Evolutionary conservation across 2,888 invertebrate species (phyloP).

Genomic region (Trichogramma evanescens): DNA sequence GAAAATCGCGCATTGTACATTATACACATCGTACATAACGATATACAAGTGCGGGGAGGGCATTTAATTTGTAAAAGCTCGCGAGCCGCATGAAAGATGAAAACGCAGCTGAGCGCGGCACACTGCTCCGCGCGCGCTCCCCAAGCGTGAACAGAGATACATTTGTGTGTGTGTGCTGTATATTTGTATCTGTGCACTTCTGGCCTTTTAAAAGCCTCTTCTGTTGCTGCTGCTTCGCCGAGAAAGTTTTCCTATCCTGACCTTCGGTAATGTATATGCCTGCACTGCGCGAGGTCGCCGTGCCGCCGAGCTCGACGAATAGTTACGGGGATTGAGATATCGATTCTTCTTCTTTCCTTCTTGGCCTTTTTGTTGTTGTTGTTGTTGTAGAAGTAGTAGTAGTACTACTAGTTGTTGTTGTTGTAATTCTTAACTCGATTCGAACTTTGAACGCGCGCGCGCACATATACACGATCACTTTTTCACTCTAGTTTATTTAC

Average conservation of each 20-base stretch:
- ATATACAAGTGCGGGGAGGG: not conserved
- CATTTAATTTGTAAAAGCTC: conserved; percentile 13
- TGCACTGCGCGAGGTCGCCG: too few species aligned
- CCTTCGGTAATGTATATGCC: too few species aligned
- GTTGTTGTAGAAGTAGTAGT: too few species aligned
- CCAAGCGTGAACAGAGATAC: not conserved
- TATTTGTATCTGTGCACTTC: conserved; percentile 6
- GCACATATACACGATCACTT: conserved; percentile 13
- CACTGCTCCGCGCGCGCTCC: too few species aligned
- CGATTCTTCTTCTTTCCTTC: not conserved
- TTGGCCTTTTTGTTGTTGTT: not conserved
- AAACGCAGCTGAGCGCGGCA: conserved; percentile 10
- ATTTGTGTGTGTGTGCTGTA: not conserved
- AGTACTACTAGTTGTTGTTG: not conserved
- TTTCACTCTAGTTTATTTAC: conserved; percentile 9
- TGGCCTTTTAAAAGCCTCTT: conserved; percentile 17
- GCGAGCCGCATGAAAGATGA: conserved; percentile 5
- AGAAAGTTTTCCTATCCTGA: conserved; percentile 18
- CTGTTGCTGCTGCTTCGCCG: not conserved
- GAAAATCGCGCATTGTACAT: not conserved
- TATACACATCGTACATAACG: not conserved
- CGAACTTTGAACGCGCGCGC: conserved; percentile 24
- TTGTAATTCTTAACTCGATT: conserved; percentile 30
- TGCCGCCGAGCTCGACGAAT: too few species aligned
- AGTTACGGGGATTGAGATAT: too few species aligned